Conservation (phyloP, 2,888 invertebrate species). For the Pomacea canaliculata region DNA sequence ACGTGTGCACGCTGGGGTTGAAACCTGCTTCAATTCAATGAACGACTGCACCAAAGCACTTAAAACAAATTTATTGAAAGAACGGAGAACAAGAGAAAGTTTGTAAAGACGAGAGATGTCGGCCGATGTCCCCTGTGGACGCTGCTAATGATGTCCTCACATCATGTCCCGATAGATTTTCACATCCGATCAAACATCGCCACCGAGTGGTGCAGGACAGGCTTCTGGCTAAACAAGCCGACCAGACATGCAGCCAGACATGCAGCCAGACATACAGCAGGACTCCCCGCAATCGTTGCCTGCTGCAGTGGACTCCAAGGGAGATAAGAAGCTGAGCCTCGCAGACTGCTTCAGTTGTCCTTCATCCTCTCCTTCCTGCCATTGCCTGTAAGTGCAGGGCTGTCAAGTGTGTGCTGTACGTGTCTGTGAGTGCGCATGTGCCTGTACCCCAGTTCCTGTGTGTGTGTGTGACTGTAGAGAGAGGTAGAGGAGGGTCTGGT, state of each 20-base stretch:
- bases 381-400: not conserved
- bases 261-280: too few relatives aligned
- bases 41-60: not conserved
- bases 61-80: not conserved
- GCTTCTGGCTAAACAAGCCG: too few relatives aligned
- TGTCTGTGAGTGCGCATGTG: too few relatives aligned
- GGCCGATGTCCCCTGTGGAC: too few relatives aligned
- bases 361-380: not conserved
- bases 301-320: not conserved
- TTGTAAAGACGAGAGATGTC: not conserved
- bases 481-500: not conserved
- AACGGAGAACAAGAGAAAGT: not conserved
- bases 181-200: too few relatives aligned
- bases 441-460: not conserved
- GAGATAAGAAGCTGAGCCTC: not conserved
- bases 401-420: too few relatives aligned
- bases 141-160: too few relatives aligned
- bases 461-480: conserved; percentile 2
- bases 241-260: too few relatives aligned
- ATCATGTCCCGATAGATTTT: too few relatives aligned
- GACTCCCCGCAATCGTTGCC: too few relatives aligned
- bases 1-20: too few relatives aligned
- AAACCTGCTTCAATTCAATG: not conserved
- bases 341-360: not conserved
- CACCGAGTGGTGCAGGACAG: too few relatives aligned